Conservation (phyloP, 2,797 vertebrate genomes). For the Furcifer pardalis region DNA sequence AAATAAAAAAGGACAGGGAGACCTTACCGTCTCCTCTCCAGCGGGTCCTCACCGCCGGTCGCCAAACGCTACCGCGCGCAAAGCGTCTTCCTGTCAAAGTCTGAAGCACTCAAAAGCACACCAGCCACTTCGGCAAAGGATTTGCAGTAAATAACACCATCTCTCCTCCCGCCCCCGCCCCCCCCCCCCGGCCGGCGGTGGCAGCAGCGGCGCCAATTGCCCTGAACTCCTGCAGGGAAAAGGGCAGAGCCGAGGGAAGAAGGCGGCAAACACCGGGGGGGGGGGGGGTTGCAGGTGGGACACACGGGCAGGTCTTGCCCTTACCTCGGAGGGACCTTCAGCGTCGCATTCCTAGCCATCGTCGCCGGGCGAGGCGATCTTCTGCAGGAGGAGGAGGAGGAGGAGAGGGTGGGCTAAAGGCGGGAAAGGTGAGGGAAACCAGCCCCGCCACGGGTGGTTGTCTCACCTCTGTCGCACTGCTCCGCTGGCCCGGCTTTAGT, state of each 20-base stretch:
- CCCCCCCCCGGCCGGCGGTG: no score
- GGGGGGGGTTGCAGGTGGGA: no score
- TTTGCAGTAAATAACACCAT: background rate
- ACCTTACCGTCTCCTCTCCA: background rate
- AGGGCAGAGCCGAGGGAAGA: background rate
- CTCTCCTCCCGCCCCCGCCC: no score
- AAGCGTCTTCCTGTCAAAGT: background rate
- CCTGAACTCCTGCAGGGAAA: no score
- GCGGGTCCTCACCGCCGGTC: background rate
- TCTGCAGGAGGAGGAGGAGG: background rate
- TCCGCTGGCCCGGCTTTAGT: background rate
- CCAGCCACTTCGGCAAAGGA: background rate
- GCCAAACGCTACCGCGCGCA: background rate
- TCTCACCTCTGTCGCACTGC: background rate
- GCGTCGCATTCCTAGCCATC: background rate
- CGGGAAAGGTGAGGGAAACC: background rate
- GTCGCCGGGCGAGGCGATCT: background rate
- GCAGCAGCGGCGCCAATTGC: no score
- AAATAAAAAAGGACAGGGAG: background rate
- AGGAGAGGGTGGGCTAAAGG: background rate
- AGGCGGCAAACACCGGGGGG: background rate
- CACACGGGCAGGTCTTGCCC: background rate
- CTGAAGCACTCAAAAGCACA: background rate
- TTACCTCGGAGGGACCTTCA: constrained; percentile 21
- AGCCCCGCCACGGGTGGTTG: background rate